Conservation (phyloP, 2,797 vertebrate genomes). For the Calcarius lapponicus region DNA sequence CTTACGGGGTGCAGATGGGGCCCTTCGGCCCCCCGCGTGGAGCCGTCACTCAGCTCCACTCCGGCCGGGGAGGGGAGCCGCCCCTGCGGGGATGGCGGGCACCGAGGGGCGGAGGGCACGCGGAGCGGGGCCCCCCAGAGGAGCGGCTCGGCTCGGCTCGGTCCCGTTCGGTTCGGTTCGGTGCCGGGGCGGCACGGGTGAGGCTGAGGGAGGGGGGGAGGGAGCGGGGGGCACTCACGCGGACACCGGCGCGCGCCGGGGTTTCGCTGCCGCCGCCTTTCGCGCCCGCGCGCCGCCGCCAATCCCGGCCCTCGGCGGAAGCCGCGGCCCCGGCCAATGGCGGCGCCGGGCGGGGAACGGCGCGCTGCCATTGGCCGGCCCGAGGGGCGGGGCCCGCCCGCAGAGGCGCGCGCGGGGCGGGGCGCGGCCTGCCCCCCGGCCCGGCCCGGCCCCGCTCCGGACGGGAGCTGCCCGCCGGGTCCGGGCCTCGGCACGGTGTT, state of each 20-base stretch:
- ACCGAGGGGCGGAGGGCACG: not conserved
- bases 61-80: not conserved
- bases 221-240: not conserved
- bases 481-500: accelerated
- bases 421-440: not conserved
- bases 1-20: not conserved
- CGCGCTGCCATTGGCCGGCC: not conserved
- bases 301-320: slow-evolving; percentile 18
- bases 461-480: accelerated
- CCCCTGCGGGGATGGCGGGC: not conserved
- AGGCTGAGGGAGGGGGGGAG: not conserved
- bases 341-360: not conserved
- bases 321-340: not conserved
- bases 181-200: no score
- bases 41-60: not conserved
- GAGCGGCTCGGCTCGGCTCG: no score
- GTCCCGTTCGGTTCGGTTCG: no score
- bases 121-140: not conserved
- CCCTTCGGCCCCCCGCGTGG: no score
- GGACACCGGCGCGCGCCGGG: not conserved
- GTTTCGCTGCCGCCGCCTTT: slow-evolving; percentile 42
- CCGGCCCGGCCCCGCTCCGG: not conserved
- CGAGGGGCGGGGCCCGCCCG: not conserved
- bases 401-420: not conserved
- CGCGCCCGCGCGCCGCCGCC: not conserved